A percentile compares a stretch with the other conserved stretches of the same genome.
These are phyloP conservation scores for Pogonomyrmex californicus DNA, from an alignment of 1,140 invertebrate species.

Conservation along the genomic window DNA sequence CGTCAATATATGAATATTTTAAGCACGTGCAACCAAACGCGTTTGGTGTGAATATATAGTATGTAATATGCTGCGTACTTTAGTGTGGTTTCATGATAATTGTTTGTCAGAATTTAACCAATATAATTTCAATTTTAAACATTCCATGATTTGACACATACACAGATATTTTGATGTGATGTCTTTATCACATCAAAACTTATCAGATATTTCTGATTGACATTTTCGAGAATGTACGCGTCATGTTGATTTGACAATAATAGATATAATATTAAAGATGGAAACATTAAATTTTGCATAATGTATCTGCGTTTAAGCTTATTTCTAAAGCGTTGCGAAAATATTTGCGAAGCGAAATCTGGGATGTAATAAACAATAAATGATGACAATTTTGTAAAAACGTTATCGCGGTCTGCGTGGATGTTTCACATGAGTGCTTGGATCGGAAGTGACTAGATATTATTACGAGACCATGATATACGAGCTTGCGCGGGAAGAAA, in stretches of 20 bases:
- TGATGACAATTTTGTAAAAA: not conserved
- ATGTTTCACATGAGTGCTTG: constrained; percentile 34
- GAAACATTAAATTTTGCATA: not conserved
- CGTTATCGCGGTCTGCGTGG: constrained; percentile 9
- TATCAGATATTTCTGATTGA: not conserved
- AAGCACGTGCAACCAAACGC: constrained; percentile 18
- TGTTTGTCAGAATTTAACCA: not conserved
- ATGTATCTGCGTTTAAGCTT: not conserved
- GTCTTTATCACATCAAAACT: too few relatives aligned
- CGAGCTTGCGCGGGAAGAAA: constrained; percentile 29
- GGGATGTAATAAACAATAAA: not conserved
- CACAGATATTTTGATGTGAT: not conserved
- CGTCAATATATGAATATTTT: constrained; percentile 45
- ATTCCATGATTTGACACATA: not conserved
- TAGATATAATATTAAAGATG: not conserved
- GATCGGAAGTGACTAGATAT: constrained; percentile 75
- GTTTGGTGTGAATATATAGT: constrained; percentile 23
- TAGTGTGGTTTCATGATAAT: not conserved
- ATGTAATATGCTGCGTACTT: not conserved
- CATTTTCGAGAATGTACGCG: not conserved
- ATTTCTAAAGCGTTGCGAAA: not conserved
- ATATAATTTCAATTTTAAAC: constrained; percentile 4
- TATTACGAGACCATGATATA: constrained; percentile 73
- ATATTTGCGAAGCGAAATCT: not conserved
- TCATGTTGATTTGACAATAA: not conserved